phyloP scores from a whole-genome alignment of 2,888 invertebrate species.

The Drosophila emarginata region DNA sequence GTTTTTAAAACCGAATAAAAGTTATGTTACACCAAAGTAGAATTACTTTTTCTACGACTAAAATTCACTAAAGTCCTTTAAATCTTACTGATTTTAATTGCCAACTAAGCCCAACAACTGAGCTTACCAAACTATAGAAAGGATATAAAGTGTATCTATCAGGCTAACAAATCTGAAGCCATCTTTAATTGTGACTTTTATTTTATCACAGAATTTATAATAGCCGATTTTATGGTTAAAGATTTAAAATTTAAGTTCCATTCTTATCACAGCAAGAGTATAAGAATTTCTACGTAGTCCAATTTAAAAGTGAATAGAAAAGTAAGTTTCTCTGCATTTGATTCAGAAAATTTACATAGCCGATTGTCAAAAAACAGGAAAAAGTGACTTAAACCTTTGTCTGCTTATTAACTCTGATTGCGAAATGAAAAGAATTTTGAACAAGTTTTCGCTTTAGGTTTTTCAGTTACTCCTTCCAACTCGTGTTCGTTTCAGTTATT shows the following conservation, averaged over 20 bases:
- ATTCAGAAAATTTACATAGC: conserved; percentile 1
- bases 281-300: conserved; percentile 2
- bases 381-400: conserved; percentile 42
- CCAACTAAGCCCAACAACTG: too few species aligned
- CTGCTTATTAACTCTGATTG: conserved; percentile 65
- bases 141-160: too few species aligned
- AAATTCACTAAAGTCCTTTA: too few species aligned
- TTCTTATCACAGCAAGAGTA: conserved; percentile 57
- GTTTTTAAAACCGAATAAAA: too few species aligned
- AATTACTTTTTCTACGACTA: too few species aligned
- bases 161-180: too few species aligned
- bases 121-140: too few species aligned
- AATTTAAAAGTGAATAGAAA: background rate
- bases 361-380: background rate
- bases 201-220: too few species aligned
- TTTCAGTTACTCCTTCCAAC: background rate
- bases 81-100: too few species aligned
- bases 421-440: conserved; percentile 16
- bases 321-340: background rate
- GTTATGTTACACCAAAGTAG: too few species aligned
- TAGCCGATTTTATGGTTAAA: too few species aligned
- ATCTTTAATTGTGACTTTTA: too few species aligned
- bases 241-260: conserved; percentile 22
- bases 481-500: conserved; percentile 49
- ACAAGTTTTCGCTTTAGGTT: background rate